Conservation (phyloP, 2,113 vertebrate genomes). For the Genyomyrus donnyi region DNA sequence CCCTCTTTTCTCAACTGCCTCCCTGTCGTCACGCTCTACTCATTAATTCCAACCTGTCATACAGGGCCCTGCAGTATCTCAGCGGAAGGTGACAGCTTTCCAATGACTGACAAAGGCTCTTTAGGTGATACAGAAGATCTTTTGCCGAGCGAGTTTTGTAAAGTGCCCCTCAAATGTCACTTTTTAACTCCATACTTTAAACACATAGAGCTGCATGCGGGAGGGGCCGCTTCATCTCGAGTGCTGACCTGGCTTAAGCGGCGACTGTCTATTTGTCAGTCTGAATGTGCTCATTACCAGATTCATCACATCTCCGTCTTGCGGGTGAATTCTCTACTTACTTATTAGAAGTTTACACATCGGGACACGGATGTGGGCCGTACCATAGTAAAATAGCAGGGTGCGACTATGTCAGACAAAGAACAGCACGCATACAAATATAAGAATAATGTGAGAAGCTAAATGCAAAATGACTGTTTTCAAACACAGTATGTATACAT, state of each 20-base stretch:
- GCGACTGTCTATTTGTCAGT: slow-evolving; percentile 48
- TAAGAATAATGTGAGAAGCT: neutral
- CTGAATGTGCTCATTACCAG: slow-evolving; percentile 1
- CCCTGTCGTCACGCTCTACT: slow-evolving; percentile 44
- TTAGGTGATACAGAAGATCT: slow-evolving; percentile 57
- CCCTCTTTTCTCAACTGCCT: slow-evolving; percentile 28
- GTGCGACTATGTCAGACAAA: neutral
- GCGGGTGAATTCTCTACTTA: neutral
- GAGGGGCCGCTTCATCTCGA: neutral
- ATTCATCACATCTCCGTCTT: neutral
- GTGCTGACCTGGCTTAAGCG: slow-evolving; percentile 40
- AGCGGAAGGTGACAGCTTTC: slow-evolving; percentile 45
- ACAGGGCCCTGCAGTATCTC: slow-evolving; percentile 20
- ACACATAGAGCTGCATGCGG: neutral
- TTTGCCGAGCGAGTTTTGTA: slow-evolving; percentile 52
- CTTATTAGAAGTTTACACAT: neutral
- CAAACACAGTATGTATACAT: neutral
- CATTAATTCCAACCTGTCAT: slow-evolving; percentile 55
- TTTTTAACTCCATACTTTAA: slow-evolving; percentile 21
- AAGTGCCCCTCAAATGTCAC: slow-evolving; percentile 63
- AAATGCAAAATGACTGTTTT: neutral
- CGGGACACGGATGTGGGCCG: neutral
- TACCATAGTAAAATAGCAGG: neutral
- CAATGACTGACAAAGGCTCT: slow-evolving; percentile 54
- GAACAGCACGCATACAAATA: neutral